A percentile compares a stretch with the other conserved stretches of the same genome.
These are phyloP conservation scores for Lagria hirta DNA, from an alignment of 2,888 invertebrate genomes.

Conservation along the genomic window DNA sequence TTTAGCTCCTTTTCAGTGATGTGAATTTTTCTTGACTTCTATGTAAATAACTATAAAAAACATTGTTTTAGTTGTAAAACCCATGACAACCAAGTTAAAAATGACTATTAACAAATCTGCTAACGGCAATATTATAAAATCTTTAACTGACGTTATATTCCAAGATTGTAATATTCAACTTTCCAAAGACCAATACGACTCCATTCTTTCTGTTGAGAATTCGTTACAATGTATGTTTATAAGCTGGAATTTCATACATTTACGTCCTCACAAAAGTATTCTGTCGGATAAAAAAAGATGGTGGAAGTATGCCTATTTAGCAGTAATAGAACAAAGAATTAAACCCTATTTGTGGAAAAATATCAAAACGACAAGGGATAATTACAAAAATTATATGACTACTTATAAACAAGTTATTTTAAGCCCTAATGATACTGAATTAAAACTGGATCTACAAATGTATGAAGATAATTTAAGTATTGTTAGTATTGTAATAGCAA, in stretches of 20 bases:
- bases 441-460: conserved; percentile 71
- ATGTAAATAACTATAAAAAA: too few species aligned
- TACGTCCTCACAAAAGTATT: conserved; percentile 51
- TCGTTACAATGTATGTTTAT: conserved; percentile 66
- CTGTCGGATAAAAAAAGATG: conserved; percentile 64
- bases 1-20: too few species aligned
- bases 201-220: conserved; percentile 59
- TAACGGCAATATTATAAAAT: conserved; percentile 61
- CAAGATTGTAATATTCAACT: conserved; percentile 76
- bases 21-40: too few species aligned
- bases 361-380: conserved; percentile 67
- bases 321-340: conserved; percentile 70
- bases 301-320: conserved; percentile 77
- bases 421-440: conserved; percentile 72
- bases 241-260: conserved; percentile 60
- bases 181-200: conserved; percentile 70
- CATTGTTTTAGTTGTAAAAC: conserved; percentile 70
- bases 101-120: conserved; percentile 64
- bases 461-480: conserved; percentile 75
- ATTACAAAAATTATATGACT: conserved; percentile 69
- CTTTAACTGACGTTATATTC: conserved; percentile 69
- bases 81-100: conserved; percentile 76
- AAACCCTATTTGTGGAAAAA: conserved; percentile 74
- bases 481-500: conserved; percentile 73
- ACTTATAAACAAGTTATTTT: conserved; percentile 70